Base-by-base conservation (phyloP, 2,113 vertebrate species). In the Mesocricetus auratus region DNA sequence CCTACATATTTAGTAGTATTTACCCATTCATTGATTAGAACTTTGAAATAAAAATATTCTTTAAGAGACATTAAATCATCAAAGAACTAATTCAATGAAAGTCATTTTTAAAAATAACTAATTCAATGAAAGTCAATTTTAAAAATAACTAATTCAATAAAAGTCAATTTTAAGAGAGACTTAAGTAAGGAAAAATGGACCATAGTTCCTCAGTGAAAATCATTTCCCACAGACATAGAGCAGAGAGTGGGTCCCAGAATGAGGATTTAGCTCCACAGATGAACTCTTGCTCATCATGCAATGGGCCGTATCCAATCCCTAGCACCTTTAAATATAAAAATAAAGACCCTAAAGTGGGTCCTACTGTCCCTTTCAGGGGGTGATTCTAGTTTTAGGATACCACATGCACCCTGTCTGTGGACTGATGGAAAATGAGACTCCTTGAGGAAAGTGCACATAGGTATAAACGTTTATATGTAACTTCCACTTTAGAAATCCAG, bases 11-110 rank as follows among this genome's bases (percentile, higher is more conserved):
- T 96, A n/a, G n/a, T 5, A 3, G 16, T 89, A 82, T 92, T 86
- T 89, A 93, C 68, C 31, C 31, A 90, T 93, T 7, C 4, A 58
- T 7, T 89, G 26, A 86, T 47, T 68, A 92, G 36, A 86, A 94
- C 22, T n/a, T 94, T 22, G 45, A 16, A 58, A 88, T n/a, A 66
- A 73, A 77, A 93, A 0, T 86, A 22, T 78, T 13, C 62, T 60
- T 94, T 82, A 77, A 87, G n/a, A 93, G 62, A 71, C 29, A 90
- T 17, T 86, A 86, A 50, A 36, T 66, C 47, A 26, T 47, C 16
- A 85, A 85, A 47, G 60, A 66, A 45, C 29, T 83, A 86, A 86
- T 64, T 86, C 39, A 66, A 86, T 66, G 33, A 62, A 62, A 42
- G 58, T 42, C 22, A 42, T 42, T 42, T 83, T 62, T 9, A 42